Base-by-base conservation (phyloP, 2,888 invertebrate genomes). In the Chrysomela aeneicollis region DNA sequence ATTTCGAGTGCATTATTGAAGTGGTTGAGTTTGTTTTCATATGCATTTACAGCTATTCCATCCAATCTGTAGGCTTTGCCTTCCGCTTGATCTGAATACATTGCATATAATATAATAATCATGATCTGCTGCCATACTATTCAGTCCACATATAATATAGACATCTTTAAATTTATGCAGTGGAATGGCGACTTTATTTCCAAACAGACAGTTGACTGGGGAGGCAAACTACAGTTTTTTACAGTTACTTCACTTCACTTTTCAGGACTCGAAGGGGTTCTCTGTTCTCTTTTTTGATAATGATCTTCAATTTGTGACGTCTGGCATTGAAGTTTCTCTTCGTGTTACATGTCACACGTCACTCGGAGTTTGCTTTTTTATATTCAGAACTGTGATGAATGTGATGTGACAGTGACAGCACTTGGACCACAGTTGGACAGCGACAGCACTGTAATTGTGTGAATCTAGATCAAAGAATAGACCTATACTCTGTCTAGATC, bases 171-270 rank as follows among this genome's bases (percentile, higher is more conserved):
- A 71, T 78, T 78, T 79, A 79, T 79, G 76, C 76, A 81, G 80
- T 79, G 80, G 79, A 83, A 83, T 82, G 80, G 82, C 81, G 81
- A 82, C 79, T 79, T 80, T 73, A 80, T 78, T 81, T 71, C 80
- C 78, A 82, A 82, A 82, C 81, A 78, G 77, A 81, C 80, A 79
- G 80, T 81, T 81, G 79, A 78, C 79, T 80, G 80, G 80, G 80
- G 81, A 82, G 81, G 79, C 81, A 82, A 82, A 82, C 81, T 81
- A 79, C 80, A 81, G 80, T 57, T 46, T 46, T 26, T 76, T 81
- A 79, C 80, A 81, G 80, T 57, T 46, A 57, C 47, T 76, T 77
- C 74, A 66, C 55, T 54, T 49, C 26, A 26, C 26, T 26, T 26
- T 26, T 26, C 26, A n/a, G 21, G 26, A 26, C 26, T 26, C 26